A percentile compares a stretch with the other conserved stretches of the same genome.
phyloP scores from a whole-genome alignment of 2,888 invertebrate genomes.

The Caradrina kadenii region DNA sequence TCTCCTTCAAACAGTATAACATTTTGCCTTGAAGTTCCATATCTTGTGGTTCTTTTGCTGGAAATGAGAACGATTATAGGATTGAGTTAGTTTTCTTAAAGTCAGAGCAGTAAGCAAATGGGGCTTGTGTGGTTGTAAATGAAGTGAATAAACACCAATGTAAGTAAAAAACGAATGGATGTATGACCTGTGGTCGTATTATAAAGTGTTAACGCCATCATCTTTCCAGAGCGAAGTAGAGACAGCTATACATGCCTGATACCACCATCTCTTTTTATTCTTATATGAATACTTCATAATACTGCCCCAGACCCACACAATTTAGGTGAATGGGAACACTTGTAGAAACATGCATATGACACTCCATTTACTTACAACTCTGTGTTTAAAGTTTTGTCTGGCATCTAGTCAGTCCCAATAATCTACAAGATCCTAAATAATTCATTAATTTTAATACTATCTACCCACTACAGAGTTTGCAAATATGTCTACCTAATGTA shows the following conservation, averaged over 20 bases:
- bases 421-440: constrained; percentile 6
- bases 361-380: constrained; percentile 37
- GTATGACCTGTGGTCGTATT: too few relatives aligned
- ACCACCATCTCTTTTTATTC: too few relatives aligned
- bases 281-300: too few relatives aligned
- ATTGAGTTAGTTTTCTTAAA: neutral
- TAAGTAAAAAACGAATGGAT: too few relatives aligned
- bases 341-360: constrained; percentile 2
- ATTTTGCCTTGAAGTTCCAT: constrained; percentile 95
- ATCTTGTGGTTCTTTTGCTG: constrained; percentile 90
- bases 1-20: constrained; percentile 95
- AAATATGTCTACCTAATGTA: constrained; percentile 56
- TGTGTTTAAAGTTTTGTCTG: neutral
- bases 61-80: constrained; percentile 49
- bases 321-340: neutral
- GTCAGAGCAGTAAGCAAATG: constrained; percentile 10
- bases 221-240: too few relatives aligned
- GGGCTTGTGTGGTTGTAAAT: neutral
- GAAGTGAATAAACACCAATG: neutral
- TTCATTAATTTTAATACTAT: constrained; percentile 9
- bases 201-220: too few relatives aligned
- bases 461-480: constrained; percentile 49
- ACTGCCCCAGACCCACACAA: neutral
- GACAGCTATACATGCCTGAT: too few relatives aligned
- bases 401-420: constrained; percentile 5